Evolutionary conservation across 2,888 invertebrate species (phyloP).

Genomic region (Seira ritae): DNA sequence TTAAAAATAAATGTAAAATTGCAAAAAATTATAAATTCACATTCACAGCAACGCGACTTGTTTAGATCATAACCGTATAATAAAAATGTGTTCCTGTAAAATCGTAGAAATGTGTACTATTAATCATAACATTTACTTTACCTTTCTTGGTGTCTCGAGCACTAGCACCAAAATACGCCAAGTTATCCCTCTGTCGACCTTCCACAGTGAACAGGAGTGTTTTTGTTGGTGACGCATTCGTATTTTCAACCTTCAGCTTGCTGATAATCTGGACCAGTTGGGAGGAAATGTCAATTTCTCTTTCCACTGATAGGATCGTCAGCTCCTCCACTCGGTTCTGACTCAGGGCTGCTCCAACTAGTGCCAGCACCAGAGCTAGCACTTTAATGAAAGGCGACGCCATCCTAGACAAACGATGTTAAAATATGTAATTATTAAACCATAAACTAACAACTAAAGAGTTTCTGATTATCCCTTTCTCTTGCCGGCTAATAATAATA

Average conservation of each 20-base stretch:
- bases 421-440: no score
- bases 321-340: slow-evolving; percentile 72
- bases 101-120: neutral
- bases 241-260: slow-evolving; percentile 90
- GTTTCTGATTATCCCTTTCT: no score
- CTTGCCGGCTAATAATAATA: no score
- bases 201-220: slow-evolving; percentile 85
- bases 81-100: neutral
- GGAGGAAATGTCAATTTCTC: slow-evolving; percentile 89
- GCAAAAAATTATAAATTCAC: neutral
- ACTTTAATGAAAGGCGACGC: no score
- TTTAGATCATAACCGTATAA: neutral
- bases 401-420: no score
- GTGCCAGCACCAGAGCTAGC: slow-evolving; percentile 23
- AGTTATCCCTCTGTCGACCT: slow-evolving; percentile 79
- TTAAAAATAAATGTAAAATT: neutral
- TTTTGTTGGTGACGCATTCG: slow-evolving; percentile 83
- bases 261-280: slow-evolving; percentile 91
- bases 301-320: slow-evolving; percentile 83
- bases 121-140: slow-evolving; percentile 22
- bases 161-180: slow-evolving; percentile 85
- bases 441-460: no score
- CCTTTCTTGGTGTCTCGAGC: slow-evolving; percentile 59
- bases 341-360: neutral
- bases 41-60: neutral